Base-by-base conservation (phyloP, 2,113 vertebrate species). In the Cottus gobio region DNA sequence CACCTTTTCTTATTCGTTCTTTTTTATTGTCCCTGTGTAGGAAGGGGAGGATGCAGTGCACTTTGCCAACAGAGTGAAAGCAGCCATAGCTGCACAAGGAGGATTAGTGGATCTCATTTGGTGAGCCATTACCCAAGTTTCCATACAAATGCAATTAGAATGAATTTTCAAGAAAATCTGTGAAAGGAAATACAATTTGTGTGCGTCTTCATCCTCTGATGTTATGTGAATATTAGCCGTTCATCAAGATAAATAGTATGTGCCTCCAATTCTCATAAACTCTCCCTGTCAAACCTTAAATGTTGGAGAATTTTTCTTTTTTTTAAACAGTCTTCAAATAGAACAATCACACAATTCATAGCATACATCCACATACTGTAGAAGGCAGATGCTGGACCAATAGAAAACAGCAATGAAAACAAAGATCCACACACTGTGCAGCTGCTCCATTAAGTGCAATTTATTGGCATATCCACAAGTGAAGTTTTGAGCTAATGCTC, bases 31-130 rank as follows among this genome's bases (percentile, higher is more conserved):
- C 62, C 8, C 57, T 42, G 34, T 85, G 30, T 31, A 95, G 97
- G 91, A 96, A 26, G 94, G 95, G n/a, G 97, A 98, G 78, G 97
- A 97, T 0, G 97, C 97, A 0, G 96, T 97, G 66, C 97, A 97
- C 80, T 99, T 98, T 92, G 96, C 97, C 71, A 98, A 97, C 69
- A 93, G 97, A 39, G 97, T 98, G 52, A 98, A 98, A 83, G 96
- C 97, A 0, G 96, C 96, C 83, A 97, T 97, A 37, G 97, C 97
- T 83, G 93, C 94, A 46, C 96, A 96, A 84, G 97, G 97, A 0
- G 97, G 97, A 34, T 95, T 98, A 2, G 96, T 97, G 36, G 97
- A 99, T 93, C 93, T 99, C 44, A 93, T 97, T 5, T 98, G 97
- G 97, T 98, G 79, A 96, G 96, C 75, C 5, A 54, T 20, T 56